Evolutionary conservation across 2,113 vertebrate species (phyloP), one percentile per base, ranked within the genome.

Genomic region (Monopterus albus): DNA sequence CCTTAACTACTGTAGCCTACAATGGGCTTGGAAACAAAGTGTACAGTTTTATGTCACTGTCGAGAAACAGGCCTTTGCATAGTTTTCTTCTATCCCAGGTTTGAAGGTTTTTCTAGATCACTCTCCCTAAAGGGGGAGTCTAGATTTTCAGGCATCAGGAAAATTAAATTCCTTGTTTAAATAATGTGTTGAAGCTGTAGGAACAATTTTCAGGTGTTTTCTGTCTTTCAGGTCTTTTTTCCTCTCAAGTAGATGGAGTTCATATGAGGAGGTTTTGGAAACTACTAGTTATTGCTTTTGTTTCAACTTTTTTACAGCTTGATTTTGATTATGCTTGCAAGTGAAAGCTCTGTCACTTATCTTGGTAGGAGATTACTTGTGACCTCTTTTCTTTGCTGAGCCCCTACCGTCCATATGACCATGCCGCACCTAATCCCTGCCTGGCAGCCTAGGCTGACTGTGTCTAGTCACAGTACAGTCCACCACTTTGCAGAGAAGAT

Each of bases 361-460:
- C 28, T 46, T 26, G 7, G 21, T n/a, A 28, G 49, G 36, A 42
- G 40, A 42, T 61, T 26, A 66, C 42, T 9, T 50, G 21, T 39
- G 0, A 5, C 43, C 20, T 65, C 36, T 31, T 43, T 46, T 18
- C 38, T 46, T 40, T 20, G 39, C 49, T 33, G 31, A 49, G 21
- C 61, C n/a, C 39, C 50, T 46, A 2, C 57, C 31, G 26, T 21
- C 25, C 40, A 14, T 12, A 9, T 61, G 50, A 45, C 38, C 42
- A 57, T 25, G 35, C 12, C 45, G 28, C 28, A 55, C 35, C 29
- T 65, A 67, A 75, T 61, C 43, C 38, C 52, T 39, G 21, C 23
- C 15, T 62, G 68, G 43, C 51, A 69, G 11, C 45, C 28, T 21
- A 31, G 50, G 28, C 18, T 70, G 11, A 60, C 33, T 21, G 23